Evolutionary conservation across 2,113 vertebrate genomes (phyloP).

Genomic region (Leptocoma aspasia): DNA sequence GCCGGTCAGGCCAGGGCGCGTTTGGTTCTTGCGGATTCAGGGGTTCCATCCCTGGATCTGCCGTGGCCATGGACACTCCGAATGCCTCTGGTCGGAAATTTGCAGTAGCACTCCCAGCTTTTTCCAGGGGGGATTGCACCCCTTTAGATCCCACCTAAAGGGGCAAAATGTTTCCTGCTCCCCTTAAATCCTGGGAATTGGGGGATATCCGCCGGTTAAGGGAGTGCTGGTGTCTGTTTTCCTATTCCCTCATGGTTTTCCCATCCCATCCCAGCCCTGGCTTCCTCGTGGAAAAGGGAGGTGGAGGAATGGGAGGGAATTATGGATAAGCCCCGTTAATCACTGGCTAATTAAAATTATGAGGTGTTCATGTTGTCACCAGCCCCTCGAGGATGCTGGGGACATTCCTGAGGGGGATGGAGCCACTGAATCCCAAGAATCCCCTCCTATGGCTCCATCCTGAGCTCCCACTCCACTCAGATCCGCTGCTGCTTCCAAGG

Average conservation of each 20-base stretch:
- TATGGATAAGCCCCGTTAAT: constrained; percentile 10
- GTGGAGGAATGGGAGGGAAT: not conserved
- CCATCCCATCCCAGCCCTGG: rapidly evolving
- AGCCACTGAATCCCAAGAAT: not conserved
- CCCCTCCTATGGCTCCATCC: not conserved
- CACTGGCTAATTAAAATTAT: constrained; percentile 45
- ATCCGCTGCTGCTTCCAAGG: not conserved
- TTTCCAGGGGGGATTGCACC: not conserved
- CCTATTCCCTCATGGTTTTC: not conserved
- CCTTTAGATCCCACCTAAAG: not conserved
- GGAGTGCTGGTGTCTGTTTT: not conserved
- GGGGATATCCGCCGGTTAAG: rapidly evolving
- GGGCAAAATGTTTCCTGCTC: rapidly evolving
- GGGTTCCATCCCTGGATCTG: not conserved
- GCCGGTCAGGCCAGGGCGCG: not conserved
- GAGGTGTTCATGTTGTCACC: not conserved
- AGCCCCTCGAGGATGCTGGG: not conserved
- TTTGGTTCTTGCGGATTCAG: not conserved
- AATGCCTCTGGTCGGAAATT: rapidly evolving
- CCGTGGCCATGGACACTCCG: rapidly evolving
- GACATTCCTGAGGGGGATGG: not conserved
- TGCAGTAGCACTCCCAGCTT: rapidly evolving
- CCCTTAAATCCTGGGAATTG: not conserved
- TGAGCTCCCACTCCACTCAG: rapidly evolving
- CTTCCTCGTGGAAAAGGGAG: not conserved